Evolutionary conservation across 2,888 invertebrate species (phyloP).

Genomic region (Phyllotreta cruciferae): DNA sequence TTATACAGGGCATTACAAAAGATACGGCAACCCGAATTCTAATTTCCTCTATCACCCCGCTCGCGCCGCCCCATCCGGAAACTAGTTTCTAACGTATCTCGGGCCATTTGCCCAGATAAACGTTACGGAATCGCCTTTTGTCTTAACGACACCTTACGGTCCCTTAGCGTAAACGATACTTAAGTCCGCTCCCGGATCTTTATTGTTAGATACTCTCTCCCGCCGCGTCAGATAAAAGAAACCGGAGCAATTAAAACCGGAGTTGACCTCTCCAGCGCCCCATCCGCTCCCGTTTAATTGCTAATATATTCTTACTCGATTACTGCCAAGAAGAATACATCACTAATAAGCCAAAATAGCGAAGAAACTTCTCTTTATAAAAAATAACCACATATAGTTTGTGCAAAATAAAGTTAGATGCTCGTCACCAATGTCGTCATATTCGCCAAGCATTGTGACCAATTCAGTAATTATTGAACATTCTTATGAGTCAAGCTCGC

Average conservation of each 20-base stretch:
- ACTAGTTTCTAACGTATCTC: constrained; percentile 60
- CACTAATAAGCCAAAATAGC: too few species aligned
- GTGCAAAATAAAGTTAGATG: too few species aligned
- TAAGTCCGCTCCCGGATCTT: constrained; percentile 36
- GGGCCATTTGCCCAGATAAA: constrained; percentile 62
- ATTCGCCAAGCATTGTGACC: too few species aligned
- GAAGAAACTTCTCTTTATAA: too few species aligned
- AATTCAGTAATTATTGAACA: too few species aligned
- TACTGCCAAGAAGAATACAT: background rate
- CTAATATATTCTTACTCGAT: background rate
- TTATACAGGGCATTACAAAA: too few species aligned
- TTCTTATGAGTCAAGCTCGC: too few species aligned
- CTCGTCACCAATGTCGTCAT: too few species aligned
- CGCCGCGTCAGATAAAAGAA: constrained; percentile 32
- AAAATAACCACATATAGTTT: too few species aligned
- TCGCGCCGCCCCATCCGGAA: constrained; percentile 27
- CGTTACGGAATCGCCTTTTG: constrained; percentile 57
- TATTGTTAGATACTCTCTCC: constrained; percentile 44
- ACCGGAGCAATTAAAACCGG: constrained; percentile 18
- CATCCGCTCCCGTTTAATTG: too few species aligned
- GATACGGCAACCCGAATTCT: too few species aligned
- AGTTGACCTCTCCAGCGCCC: constrained; percentile 17
- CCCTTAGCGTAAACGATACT: constrained; percentile 44
- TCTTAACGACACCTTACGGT: constrained; percentile 59
- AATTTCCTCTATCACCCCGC: background rate